These are phyloP conservation scores for Balaenoptera acutorostrata DNA, from an alignment of 2,113 vertebrate genomes.

Conservation along the genomic window DNA sequence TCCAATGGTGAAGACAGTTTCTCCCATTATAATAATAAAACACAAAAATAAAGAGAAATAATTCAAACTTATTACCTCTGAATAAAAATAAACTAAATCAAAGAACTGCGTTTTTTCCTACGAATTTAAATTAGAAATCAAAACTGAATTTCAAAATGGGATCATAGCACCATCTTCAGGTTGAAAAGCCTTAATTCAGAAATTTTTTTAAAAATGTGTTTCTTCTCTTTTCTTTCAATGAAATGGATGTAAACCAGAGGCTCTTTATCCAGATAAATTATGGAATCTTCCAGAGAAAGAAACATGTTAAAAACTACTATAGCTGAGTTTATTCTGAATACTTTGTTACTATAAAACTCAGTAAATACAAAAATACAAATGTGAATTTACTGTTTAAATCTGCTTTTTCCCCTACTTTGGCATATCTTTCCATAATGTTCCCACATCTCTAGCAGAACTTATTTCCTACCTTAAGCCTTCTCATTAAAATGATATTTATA, in stretches of 20 bases:
- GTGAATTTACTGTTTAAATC: neutral
- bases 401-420: neutral
- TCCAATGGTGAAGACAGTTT: neutral
- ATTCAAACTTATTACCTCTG: neutral
- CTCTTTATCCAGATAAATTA: neutral
- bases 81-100: constrained; percentile 11
- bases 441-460: neutral
- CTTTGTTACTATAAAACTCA: neutral
- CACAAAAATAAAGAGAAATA: neutral
- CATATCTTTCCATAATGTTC: neutral
- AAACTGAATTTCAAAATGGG: neutral
- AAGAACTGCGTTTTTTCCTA: neutral
- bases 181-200: constrained; percentile 6
- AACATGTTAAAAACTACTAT: neutral
- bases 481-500: neutral
- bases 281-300: neutral
- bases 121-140: neutral
- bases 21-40: neutral
- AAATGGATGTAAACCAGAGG: neutral
- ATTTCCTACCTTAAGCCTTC: neutral
- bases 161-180: constrained; percentile 71
- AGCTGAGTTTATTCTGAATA: neutral
- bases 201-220: neutral
- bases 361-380: neutral
- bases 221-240: neutral